Base-by-base conservation (phyloP, 1,140 invertebrate genomes). In the Trichonephila clavata region DNA sequence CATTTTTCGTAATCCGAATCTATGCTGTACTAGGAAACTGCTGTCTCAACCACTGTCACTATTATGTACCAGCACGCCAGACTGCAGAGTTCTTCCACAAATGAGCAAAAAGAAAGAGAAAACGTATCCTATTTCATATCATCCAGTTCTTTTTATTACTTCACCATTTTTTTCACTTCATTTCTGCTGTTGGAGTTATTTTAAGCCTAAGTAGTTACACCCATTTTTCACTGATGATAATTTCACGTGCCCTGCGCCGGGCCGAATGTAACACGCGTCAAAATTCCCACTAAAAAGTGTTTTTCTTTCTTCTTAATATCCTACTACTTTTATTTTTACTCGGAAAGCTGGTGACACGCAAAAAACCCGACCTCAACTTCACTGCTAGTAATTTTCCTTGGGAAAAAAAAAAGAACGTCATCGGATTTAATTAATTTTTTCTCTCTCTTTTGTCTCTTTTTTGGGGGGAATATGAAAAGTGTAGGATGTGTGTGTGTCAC, bases 151-250 rank as follows among this genome's bases (percentile, higher is more conserved):
- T 77, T 18, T 39, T 16, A 77, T 39, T 77, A 14, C 71, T 77
- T 39, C 18, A 39, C 32, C 4, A 39, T 77, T 39, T 32, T 84
- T 84, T 84, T n/a, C 14, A n/a, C 24, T 24, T 16, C 18, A 13
- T 59, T 50, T 84, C 24, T 59, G 21, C 43, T 18, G 39, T 50
- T 83, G 43, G 43, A 84, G 81, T 84, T 84, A 84, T 84, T 84
- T 84, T 57, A n/a, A 21, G 81, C 13, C n/a, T 50, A 84, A 84
- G 21, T 43, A 77, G 81, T 84, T 84, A 84, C 81, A 84, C 81
- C 81, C 81, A 84, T 50, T 84, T 84, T 84, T 84, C 57, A 50
- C 43, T 84, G 81, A 84, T 84, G 81, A 84, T 84, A 84, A 84
- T 84, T 84, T 84, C 16, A 18, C 81, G 81, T 84, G 81, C 57